Evolutionary conservation across 2,888 invertebrate species (phyloP).

Genomic region (Tryphoninae sp.): DNA sequence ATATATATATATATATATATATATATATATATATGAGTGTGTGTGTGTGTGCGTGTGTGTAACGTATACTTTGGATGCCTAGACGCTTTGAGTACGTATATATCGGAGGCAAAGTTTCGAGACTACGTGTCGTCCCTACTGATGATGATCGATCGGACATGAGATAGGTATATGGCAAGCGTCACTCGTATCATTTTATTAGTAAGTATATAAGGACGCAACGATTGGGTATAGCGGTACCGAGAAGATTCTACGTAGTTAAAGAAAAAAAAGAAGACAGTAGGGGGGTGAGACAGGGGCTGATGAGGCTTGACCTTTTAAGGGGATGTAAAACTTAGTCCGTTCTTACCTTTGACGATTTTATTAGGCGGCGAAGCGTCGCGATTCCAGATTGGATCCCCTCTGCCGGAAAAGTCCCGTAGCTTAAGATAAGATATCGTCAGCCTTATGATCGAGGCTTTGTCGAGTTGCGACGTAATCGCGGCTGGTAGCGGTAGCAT

Average conservation of each 20-base stretch:
- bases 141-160: conserved; percentile 53
- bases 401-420: conserved; percentile 96
- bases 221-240: conserved; percentile 17
- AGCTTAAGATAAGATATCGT: conserved; percentile 97
- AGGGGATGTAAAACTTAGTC: background rate
- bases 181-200: conserved; percentile 16
- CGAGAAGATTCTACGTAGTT: background rate
- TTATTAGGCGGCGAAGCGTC: conserved; percentile 91
- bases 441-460: conserved; percentile 97
- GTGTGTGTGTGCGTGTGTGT: background rate
- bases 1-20: conserved; percentile 21
- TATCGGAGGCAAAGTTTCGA: conserved; percentile 59
- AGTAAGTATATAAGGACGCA: background rate
- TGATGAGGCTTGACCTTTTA: background rate
- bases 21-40: conserved; percentile 20
- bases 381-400: conserved; percentile 97
- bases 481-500: conserved; percentile 95
- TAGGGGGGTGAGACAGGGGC: background rate
- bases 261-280: background rate
- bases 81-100: conserved; percentile 46
- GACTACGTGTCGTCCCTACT: conserved; percentile 59
- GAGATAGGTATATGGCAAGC: conserved; percentile 27
- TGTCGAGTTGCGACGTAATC: conserved; percentile 96
- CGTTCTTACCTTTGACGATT: conserved; percentile 89
- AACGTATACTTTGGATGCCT: conserved; percentile 36